Percentiles rank a stretch among this genome's conserved stretches.
Evolutionary conservation across 2,797 vertebrate genomes (phyloP).

Genomic region (Anomalospiza imberbis): DNA sequence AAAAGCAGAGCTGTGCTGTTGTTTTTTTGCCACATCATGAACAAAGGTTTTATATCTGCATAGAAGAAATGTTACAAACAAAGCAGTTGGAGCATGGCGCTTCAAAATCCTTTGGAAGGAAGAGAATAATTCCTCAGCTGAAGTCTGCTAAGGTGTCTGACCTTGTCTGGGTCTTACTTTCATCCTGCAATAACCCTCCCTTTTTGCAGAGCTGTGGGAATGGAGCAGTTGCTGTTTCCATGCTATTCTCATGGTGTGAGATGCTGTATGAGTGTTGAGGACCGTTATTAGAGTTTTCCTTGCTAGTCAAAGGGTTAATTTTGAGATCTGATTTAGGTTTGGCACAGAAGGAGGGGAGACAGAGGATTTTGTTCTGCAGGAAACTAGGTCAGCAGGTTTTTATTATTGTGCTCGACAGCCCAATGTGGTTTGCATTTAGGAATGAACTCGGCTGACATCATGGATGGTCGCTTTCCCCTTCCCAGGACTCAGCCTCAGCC

Average conservation of each 20-base stretch:
- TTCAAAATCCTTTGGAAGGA: neutral
- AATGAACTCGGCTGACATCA: constrained; percentile 31
- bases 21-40: neutral
- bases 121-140: neutral
- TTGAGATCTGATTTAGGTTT: constrained; percentile 43
- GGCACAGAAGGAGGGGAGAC: constrained; percentile 48
- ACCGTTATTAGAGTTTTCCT: neutral
- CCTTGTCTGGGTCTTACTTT: neutral
- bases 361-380: constrained; percentile 62
- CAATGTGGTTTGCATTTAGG: constrained; percentile 60
- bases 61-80: neutral
- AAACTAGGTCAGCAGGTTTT: constrained; percentile 70
- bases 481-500: constrained; percentile 42
- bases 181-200: neutral
- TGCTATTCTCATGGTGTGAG: neutral
- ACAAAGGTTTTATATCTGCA: neutral
- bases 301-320: constrained; percentile 53
- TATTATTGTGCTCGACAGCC: constrained; percentile 43
- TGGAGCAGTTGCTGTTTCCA: neutral
- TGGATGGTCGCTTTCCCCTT: constrained; percentile 37
- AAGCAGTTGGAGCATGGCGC: neutral
- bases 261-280: neutral
- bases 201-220: neutral
- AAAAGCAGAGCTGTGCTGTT: neutral
- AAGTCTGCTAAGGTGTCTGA: neutral